phyloP scores from a whole-genome alignment of 2,888 invertebrate species.

The Sesia apiformis region DNA sequence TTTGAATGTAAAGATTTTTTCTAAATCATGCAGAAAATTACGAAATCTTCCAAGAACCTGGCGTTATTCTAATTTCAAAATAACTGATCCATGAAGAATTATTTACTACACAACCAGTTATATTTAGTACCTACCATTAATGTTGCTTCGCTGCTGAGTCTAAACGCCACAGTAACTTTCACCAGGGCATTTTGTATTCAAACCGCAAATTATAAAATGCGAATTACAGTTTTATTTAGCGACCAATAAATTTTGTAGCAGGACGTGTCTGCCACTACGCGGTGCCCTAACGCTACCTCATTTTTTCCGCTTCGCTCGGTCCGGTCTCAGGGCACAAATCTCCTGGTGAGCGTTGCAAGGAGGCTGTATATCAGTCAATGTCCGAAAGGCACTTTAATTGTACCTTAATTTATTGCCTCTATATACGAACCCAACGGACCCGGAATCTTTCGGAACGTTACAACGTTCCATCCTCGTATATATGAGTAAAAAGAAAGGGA shows the following conservation, averaged over 20 bases:
- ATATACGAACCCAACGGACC: slow-evolving; percentile 2
- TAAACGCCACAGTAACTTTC: no score
- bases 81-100: no score
- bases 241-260: slow-evolving; percentile 25
- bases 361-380: slow-evolving; percentile 68
- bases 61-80: no score
- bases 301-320: slow-evolving; percentile 41
- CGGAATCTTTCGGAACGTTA: slow-evolving; percentile 4
- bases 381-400: slow-evolving; percentile 61
- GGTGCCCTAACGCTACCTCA: slow-evolving; percentile 16
- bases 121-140: no score
- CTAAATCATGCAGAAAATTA: no score
- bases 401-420: slow-evolving; percentile 49
- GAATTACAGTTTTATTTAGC: slow-evolving; percentile 19
- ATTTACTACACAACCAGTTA: no score
- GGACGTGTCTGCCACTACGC: slow-evolving; percentile 21
- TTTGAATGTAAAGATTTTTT: no score
- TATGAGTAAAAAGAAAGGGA: slow-evolving; percentile 12
- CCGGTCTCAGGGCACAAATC: slow-evolving; percentile 31
- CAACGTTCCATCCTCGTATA: slow-evolving; percentile 16
- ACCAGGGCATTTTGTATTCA: background rate
- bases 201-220: slow-evolving; percentile 15
- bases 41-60: no score
- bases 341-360: slow-evolving; percentile 33
- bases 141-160: no score